Conservation (phyloP, 2,888 invertebrate species). For the Chorisops tibialis region DNA sequence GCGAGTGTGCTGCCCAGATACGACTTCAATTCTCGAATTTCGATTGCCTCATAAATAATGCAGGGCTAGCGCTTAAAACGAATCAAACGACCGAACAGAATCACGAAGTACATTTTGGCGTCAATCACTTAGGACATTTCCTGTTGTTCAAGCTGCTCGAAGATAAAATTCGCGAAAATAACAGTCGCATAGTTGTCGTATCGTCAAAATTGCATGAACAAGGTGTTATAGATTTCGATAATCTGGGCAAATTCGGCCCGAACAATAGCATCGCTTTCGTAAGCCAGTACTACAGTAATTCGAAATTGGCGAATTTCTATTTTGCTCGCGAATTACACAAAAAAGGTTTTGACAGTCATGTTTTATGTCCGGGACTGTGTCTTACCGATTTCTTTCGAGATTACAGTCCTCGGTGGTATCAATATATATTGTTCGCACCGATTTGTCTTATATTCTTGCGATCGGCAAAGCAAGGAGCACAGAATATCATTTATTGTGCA, state of each 20-base stretch:
- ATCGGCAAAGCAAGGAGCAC: conserved; percentile 71
- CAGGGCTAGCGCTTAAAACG: conserved; percentile 68
- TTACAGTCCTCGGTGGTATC: conserved; percentile 62
- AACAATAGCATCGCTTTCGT: conserved; percentile 48
- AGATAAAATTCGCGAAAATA: conserved; percentile 49
- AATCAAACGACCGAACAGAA: conserved; percentile 65
- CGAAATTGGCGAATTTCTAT: conserved; percentile 73
- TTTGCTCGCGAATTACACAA: conserved; percentile 65
- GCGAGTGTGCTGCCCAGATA: conserved; percentile 66
- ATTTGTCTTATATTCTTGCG: conserved; percentile 69
- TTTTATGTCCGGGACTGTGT: conserved; percentile 64
- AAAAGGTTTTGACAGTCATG: conserved; percentile 62
- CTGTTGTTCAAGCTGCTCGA: conserved; percentile 75
- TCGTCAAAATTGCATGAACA: conserved; percentile 69
- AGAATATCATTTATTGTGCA: conserved; percentile 75
- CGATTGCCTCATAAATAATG: conserved; percentile 77
- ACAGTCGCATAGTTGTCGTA: conserved; percentile 62
- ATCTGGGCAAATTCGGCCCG: conserved; percentile 58
- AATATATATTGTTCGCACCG: conserved; percentile 68
- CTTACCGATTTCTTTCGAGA: conserved; percentile 68
- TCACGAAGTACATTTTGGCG: conserved; percentile 76
- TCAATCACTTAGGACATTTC: conserved; percentile 83
- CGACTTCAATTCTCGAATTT: conserved; percentile 64
- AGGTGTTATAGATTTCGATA: conserved; percentile 65
- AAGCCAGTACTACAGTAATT: conserved; percentile 68